phyloP scores from a whole-genome alignment of 2,888 invertebrate genomes.

The Athalia circularis region DNA sequence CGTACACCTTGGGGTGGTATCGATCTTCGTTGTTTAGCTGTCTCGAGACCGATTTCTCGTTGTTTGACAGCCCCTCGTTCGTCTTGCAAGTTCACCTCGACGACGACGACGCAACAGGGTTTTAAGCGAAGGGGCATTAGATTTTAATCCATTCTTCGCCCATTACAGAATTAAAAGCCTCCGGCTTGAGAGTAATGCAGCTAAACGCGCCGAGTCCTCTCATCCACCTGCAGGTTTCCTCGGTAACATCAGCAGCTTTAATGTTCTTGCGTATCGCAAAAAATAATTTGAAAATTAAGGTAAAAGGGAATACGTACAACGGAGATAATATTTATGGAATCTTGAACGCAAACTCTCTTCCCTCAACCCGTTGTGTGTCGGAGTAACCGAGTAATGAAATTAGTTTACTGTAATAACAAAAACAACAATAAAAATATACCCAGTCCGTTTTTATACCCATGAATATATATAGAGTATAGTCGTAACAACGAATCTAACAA shows the following conservation, averaged over 20 bases:
- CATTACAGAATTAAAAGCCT: constrained; percentile 33
- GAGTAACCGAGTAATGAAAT: no score
- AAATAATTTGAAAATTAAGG: not conserved
- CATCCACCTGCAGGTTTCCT: not conserved
- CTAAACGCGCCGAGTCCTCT: not conserved
- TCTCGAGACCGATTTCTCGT: not conserved
- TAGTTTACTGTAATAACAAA: no score
- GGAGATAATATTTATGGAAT: not conserved
- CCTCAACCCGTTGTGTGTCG: no score
- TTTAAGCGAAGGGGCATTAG: constrained; percentile 4
- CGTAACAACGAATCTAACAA: not conserved
- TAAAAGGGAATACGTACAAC: not conserved
- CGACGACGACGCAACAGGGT: constrained; percentile 4
- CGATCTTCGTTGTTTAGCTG: not conserved
- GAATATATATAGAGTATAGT: not conserved
- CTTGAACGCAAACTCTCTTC: no score
- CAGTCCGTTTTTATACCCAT: no score
- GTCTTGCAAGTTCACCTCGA: not conserved
- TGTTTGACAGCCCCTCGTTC: not conserved
- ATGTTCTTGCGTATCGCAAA: no score
- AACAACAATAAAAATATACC: no score
- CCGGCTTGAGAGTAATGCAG: not conserved
- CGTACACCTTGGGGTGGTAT: no score
- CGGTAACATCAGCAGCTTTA: not conserved
- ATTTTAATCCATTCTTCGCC: constrained; percentile 30